Evolutionary conservation across 1,140 invertebrate genomes (phyloP).

Genomic region (Sinonovacula constricta): DNA sequence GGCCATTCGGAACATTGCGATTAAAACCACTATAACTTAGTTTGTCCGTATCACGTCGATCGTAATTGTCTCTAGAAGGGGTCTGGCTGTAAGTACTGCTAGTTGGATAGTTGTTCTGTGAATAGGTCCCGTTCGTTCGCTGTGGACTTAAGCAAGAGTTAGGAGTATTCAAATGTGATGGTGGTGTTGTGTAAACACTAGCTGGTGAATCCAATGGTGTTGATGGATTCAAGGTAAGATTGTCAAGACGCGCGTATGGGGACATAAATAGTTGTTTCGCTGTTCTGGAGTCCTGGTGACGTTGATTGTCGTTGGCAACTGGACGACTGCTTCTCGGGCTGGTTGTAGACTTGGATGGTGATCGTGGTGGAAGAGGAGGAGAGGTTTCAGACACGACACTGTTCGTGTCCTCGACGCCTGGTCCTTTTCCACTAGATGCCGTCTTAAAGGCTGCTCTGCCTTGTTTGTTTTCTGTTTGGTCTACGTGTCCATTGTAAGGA

Average conservation of each 20-base stretch:
- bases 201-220: not conserved
- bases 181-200: not conserved
- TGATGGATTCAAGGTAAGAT: not conserved
- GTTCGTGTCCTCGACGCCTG: not conserved
- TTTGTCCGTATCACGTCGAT: not conserved
- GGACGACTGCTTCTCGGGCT: not conserved
- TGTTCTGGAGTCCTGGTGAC: not conserved
- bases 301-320: constrained; percentile 3
- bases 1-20: not conserved
- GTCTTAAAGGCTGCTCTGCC: not conserved
- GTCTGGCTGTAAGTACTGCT: not conserved
- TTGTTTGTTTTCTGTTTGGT: not conserved
- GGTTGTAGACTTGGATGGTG: not conserved
- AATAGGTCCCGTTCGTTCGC: not conserved
- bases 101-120: not conserved
- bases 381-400: not conserved
- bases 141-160: not conserved
- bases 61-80: not conserved
- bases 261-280: constrained; percentile 13
- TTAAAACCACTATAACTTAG: not conserved
- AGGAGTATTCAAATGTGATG: not conserved
- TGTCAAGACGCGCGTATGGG: constrained; percentile 9
- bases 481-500: not conserved
- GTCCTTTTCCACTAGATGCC: not conserved
- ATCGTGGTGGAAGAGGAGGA: constrained; percentile 32